phyloP scores from a whole-genome alignment of 2,888 invertebrate species.

The Philereme transversata region DNA sequence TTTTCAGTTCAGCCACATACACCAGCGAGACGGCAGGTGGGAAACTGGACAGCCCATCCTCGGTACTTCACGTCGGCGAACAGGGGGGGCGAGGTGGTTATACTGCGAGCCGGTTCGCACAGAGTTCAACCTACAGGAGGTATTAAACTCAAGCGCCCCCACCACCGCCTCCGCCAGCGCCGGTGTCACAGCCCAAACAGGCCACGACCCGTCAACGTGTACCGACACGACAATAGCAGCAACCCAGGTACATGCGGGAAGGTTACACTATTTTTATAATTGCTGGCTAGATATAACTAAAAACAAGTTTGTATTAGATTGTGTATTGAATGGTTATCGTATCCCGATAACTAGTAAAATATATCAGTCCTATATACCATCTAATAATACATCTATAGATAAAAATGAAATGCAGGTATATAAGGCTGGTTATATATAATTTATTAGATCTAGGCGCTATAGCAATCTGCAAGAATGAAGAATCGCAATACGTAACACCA shows the following conservation, averaged over 20 bases:
- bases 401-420: no score
- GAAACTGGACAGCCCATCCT: conserved; percentile 9
- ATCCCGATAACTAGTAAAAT: not conserved
- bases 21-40: not conserved
- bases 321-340: not conserved
- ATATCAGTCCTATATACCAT: no score
- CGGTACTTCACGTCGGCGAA: conserved; percentile 2
- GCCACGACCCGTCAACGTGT: not conserved
- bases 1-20: not conserved
- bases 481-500: no score
- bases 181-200: no score
- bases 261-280: not conserved
- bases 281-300: not conserved
- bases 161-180: no score
- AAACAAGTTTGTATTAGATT: not conserved
- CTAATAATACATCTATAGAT: no score
- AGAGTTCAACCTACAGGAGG: not conserved
- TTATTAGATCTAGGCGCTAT: no score
- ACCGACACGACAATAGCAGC: conserved; percentile 3
- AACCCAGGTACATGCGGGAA: not conserved
- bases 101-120: not conserved
- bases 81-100: conserved; percentile 10
- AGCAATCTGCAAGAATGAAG: no score
- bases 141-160: conserved; percentile 1
- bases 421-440: no score